Evolutionary conservation across 2,797 vertebrate species (phyloP), one percentile per base, ranked within the genome.

Genomic region (Hippopotamyrus pictus): DNA sequence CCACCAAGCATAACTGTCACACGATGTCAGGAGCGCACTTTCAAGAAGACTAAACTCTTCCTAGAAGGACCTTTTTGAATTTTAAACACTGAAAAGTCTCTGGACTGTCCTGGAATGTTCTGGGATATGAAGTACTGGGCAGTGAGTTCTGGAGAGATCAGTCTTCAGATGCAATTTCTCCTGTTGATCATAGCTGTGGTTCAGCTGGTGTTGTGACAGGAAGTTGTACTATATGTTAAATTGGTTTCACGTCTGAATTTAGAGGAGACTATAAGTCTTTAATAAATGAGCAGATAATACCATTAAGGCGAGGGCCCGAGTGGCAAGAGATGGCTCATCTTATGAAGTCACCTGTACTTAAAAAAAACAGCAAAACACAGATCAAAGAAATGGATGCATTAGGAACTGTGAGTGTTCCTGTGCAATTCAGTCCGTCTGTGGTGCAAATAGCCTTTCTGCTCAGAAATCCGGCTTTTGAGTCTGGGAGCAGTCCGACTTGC

Each of bases 1-100:
- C 86, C 86, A 88, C 86, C 22, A 46, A 65, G 29, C 41, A 88
- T 69, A 88, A 88, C 86, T 65, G 86, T 88, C 54, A 46, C 86
- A 88, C 17, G 86, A 65, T 50, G 86, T 25, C 17, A 25, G 22
- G 46, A 29, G 82, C 3, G 11, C 44, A 29, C 9, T 22, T 50
- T 22, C 19, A 3, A 51, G n/a, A n/a, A 84, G 8, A 48, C 29
- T 22, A 46, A 48, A 5, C 9, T 11, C 82, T 84, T 84, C 82
- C 82, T 84, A 50, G 9, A 51, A 48, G n/a, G 19, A 46, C 9
- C 41, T 7, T 25, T 25, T 17, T 50, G 19, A 50, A 50, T 83
- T 50, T 83, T 76, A 44, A 76, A 76, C 33, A 44, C 14, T 44
- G 73, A 79, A 46, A 44, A 5, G 73, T 44, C 73, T 44, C 73